Percentiles rank a stretch among this genome's conserved stretches.
These are phyloP conservation scores for Xenopus laevis DNA, from an alignment of 2,113 vertebrate species.

Conservation along the genomic window DNA sequence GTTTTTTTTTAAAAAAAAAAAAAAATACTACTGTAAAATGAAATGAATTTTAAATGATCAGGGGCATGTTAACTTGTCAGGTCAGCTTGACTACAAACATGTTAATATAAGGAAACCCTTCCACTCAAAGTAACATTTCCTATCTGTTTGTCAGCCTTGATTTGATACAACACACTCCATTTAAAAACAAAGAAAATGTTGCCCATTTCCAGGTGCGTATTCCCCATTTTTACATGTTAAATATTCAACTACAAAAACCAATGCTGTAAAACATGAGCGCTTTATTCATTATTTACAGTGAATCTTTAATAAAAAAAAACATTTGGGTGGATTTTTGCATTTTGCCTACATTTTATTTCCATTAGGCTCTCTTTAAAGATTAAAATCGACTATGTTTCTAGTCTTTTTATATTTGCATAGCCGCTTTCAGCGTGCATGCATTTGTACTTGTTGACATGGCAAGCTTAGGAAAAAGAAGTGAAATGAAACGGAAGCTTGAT, in stretches of 20 bases:
- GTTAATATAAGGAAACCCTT: slow-evolving; percentile 50
- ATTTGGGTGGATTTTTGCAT: slow-evolving; percentile 58
- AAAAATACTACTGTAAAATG: neutral
- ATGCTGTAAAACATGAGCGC: slow-evolving; percentile 70
- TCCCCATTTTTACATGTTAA: slow-evolving; percentile 72
- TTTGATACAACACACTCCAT: slow-evolving; percentile 28
- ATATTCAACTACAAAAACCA: slow-evolving; percentile 78
- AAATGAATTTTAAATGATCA: slow-evolving; percentile 46
- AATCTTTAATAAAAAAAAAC: slow-evolving; percentile 69
- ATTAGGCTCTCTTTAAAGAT: slow-evolving; percentile 95
- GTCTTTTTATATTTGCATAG: slow-evolving; percentile 66
- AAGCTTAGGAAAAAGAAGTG: slow-evolving; percentile 38
- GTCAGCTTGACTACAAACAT: slow-evolving; percentile 61
- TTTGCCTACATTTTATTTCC: slow-evolving; percentile 81
- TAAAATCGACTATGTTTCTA: slow-evolving; percentile 77
- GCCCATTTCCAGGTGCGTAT: slow-evolving; percentile 63
- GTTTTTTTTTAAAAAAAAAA: too few species aligned
- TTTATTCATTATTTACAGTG: slow-evolving; percentile 90
- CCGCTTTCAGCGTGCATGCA: slow-evolving; percentile 53
- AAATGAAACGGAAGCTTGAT: slow-evolving; percentile 49
- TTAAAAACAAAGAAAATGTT: slow-evolving; percentile 48
- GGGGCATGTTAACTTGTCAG: slow-evolving; percentile 68
- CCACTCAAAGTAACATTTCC: slow-evolving; percentile 58
- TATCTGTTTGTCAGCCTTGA: slow-evolving; percentile 46
- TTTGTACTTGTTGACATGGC: slow-evolving; percentile 38